Conservation (phyloP, 2,888 invertebrate species). For the Maniola hyperantus region DNA sequence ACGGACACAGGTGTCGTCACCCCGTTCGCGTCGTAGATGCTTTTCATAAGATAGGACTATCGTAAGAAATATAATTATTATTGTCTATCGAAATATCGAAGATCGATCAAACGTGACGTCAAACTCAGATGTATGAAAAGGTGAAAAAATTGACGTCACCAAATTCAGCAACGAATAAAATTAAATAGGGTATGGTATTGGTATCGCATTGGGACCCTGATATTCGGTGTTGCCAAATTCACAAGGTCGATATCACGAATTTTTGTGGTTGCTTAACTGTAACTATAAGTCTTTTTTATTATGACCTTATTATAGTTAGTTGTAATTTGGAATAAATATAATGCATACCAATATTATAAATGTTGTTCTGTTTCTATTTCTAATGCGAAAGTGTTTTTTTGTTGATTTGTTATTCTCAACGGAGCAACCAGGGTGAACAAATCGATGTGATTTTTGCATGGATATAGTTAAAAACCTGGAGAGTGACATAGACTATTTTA, state of each 20-base stretch:
- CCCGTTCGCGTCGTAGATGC: neutral
- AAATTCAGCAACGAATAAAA: neutral
- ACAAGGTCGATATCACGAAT: slow-evolving; percentile 5
- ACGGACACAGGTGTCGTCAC: slow-evolving; percentile 4
- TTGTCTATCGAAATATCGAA: neutral
- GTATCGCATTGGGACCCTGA: neutral
- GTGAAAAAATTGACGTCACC: neutral
- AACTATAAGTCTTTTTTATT: slow-evolving; percentile 2
- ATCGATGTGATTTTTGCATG: no score
- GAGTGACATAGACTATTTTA: no score
- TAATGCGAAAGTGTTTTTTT: no score
- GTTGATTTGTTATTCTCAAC: no score
- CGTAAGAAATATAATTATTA: no score
- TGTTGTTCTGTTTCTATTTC: no score
- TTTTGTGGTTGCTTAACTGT: slow-evolving; percentile 1
- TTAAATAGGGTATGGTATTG: neutral
- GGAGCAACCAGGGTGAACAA: no score
- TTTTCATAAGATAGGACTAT: neutral
- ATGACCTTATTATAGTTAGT: neutral
- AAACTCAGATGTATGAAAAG: neutral
- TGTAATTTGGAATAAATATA: neutral
- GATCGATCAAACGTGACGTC: no score
- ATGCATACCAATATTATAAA: no score
- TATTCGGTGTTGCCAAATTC: neutral
- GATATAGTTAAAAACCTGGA: no score